A percentile compares a stretch with the other conserved stretches of the same genome.
Conservation (phyloP, 2,888 invertebrate species). For the Drosophila paracracens region DNA sequence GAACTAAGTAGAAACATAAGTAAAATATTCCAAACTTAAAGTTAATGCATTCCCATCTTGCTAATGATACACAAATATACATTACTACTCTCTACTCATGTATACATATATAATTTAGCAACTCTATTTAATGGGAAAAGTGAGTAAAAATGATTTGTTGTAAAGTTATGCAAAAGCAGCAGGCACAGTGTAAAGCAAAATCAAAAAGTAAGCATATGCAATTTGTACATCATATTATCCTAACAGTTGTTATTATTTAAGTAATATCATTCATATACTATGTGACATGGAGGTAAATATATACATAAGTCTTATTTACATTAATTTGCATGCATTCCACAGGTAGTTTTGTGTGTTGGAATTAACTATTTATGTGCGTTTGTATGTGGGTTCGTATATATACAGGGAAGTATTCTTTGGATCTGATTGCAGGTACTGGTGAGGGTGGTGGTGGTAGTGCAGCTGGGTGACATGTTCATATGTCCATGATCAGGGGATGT, state of each 20-base stretch:
- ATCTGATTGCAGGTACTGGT: conserved; percentile 31
- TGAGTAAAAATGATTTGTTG: not conserved
- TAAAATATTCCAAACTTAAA: conserved; percentile 25
- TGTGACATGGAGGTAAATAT: not conserved
- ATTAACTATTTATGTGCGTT: conserved; percentile 7
- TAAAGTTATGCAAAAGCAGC: conserved; percentile 3
- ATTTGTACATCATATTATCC: conserved; percentile 16
- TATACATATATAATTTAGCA: not conserved
- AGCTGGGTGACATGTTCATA: conserved; percentile 35
- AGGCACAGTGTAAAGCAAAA: conserved; percentile 18
- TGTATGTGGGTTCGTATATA: conserved; percentile 7
- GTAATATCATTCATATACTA: not conserved
- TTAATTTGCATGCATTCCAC: conserved; percentile 25
- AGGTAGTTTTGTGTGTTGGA: conserved; percentile 18
- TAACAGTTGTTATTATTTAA: not conserved
- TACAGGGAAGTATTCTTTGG: conserved; percentile 28
- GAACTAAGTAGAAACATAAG: conserved; percentile 25
- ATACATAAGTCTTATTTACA: not conserved
- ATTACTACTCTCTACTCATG: conserved; percentile 2
- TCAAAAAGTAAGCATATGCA: conserved; percentile 14
- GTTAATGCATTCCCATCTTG: conserved; percentile 7
- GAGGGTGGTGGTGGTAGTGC: conserved; percentile 23
- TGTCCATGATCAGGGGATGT: conserved; percentile 34
- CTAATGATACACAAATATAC: conserved; percentile 8
- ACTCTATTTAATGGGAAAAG: not conserved